These are phyloP conservation scores for Ficedula albicollis DNA, from an alignment of 2,797 vertebrate species.

Conservation along the genomic window DNA sequence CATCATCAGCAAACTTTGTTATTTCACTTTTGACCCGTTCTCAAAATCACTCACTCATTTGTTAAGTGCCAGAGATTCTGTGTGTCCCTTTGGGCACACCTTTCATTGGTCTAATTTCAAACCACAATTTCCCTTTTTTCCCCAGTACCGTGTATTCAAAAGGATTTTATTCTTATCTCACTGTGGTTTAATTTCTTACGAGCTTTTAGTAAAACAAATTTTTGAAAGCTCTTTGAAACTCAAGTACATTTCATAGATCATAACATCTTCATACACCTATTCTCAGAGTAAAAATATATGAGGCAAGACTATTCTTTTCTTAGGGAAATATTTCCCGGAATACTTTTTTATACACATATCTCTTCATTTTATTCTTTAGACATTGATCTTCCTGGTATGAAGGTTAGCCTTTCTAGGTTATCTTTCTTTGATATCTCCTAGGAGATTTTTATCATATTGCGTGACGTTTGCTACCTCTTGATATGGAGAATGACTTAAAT, in stretches of 20 bases:
- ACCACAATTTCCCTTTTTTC: background rate
- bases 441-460: background rate
- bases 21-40: background rate
- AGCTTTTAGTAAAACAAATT: background rate
- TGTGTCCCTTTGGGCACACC: background rate
- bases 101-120: background rate
- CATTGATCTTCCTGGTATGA: background rate
- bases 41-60: background rate
- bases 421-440: background rate
- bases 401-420: background rate
- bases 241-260: background rate
- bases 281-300: background rate
- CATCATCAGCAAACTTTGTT: background rate
- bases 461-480: background rate
- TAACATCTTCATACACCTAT: background rate
- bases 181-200: background rate
- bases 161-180: background rate
- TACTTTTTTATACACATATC: background rate
- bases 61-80: background rate
- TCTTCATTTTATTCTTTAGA: background rate
- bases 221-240: background rate
- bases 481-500: background rate
- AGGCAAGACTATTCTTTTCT: background rate
- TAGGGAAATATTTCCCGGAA: background rate
- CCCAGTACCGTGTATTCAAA: background rate